phyloP scores from a whole-genome alignment of 2,797 vertebrate genomes.

The Chelidonichthys spinosus region DNA sequence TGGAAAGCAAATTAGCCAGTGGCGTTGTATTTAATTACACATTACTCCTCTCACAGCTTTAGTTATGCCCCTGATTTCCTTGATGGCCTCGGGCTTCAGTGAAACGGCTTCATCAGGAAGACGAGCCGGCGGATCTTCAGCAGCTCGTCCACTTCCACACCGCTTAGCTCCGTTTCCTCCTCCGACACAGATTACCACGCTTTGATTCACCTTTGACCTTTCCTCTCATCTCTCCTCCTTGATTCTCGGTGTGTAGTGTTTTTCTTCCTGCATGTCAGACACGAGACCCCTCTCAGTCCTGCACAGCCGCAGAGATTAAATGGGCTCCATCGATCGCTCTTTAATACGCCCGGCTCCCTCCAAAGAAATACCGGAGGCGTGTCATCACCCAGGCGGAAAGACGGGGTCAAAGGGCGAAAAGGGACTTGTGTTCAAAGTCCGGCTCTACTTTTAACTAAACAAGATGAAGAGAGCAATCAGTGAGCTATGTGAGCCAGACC shows the following conservation, averaged over 20 bases:
- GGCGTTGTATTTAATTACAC: conserved; percentile 74
- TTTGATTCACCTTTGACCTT: conserved; percentile 68
- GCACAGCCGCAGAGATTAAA: conserved; percentile 77
- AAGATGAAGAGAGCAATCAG: conserved; percentile 51
- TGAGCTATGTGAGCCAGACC: conserved; percentile 44
- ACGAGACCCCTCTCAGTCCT: conserved; percentile 57
- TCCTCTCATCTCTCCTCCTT: conserved; percentile 48
- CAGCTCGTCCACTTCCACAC: conserved; percentile 56
- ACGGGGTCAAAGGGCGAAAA: conserved; percentile 44
- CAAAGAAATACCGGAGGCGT: conserved; percentile 72
- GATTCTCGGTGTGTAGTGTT: conserved; percentile 15
- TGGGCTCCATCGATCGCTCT: conserved; percentile 78
- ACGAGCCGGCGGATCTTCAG: conserved; percentile 70
- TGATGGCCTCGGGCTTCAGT: conserved; percentile 56
- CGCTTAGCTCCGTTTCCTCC: conserved; percentile 58
- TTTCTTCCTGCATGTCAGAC: conserved; percentile 48
- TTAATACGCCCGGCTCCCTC: conserved; percentile 70
- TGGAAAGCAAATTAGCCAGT: conserved; percentile 70
- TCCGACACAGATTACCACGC: conserved; percentile 59
- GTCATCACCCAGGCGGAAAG: conserved; percentile 61
- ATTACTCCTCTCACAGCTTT: conserved; percentile 71
- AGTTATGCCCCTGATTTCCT: conserved; percentile 68
- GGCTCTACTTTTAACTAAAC: conserved; percentile 61
- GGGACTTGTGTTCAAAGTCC: conserved; percentile 43
- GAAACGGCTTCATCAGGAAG: conserved; percentile 65